Base-by-base conservation (phyloP, 2,113 vertebrate genomes). In the Ammodytes dubius region DNA sequence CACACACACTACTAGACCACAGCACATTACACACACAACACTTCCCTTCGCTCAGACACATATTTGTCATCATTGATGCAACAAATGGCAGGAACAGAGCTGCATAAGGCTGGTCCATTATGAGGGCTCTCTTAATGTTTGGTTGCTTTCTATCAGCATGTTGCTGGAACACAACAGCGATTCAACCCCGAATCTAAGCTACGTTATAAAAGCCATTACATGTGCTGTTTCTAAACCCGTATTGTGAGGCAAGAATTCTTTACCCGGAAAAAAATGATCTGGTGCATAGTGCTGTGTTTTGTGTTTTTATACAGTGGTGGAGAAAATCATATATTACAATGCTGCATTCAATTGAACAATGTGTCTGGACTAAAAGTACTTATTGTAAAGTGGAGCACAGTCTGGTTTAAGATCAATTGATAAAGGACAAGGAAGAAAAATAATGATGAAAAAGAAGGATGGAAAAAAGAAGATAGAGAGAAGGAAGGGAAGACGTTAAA, bases 41-140 rank as follows among this genome's bases (percentile, higher is more conserved):
- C 87, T 45, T 82, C 70, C 77, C 77, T 73, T 71, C 79, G 59
- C 73, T 70, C 83, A 80, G 73, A 77, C 79, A 72, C 53, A 72
- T 75, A 86, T 88, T 88, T 88, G 88, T 89, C 88, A 88, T 76
- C 83, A 81, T 47, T 49, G 82, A 85, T 76, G 88, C 89, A 90
- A 93, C 89, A 93, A 91, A 88, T 87, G 92, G 66, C 76, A 11
- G 67, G 9, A 75, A 54, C 63, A 42, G 64, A 69, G 90, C 81
- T 27, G 81, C 89, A 86, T 81, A 27, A 74, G 58, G 39, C 76
- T 70, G 2, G 72, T 75, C 89, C 80, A 84, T 71, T 73, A 87
- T 35, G 52, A 81, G 80, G 61, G 70, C 39, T 72, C 75, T 78
- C 86, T 79, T 87, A 56, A 43, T 37, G 53, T 42, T 56, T 19